These are phyloP conservation scores for Macrosoma leucophasiata DNA, from an alignment of 2,888 invertebrate species.

Conservation along the genomic window DNA sequence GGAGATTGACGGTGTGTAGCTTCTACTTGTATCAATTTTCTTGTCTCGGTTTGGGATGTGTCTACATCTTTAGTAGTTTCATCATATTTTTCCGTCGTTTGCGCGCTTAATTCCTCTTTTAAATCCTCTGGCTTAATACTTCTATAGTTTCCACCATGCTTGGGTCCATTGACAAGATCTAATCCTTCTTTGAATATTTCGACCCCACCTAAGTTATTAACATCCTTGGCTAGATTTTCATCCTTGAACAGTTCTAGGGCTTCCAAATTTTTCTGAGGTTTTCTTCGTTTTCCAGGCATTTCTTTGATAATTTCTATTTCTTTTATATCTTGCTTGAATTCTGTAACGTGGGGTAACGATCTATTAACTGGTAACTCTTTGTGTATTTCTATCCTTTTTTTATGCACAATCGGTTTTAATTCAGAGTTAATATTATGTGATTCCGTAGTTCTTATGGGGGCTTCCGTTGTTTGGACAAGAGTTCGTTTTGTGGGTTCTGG, in stretches of 20 bases:
- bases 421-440: conserved; percentile 32
- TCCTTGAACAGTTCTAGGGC: conserved; percentile 57
- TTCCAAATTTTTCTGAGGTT: conserved; percentile 42
- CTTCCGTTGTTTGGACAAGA: conserved; percentile 47
- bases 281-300: conserved; percentile 38
- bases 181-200: conserved; percentile 59
- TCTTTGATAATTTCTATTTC: conserved; percentile 64
- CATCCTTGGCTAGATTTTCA: conserved; percentile 56
- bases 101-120: conserved; percentile 28
- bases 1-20: conserved; percentile 22
- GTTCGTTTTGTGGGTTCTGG: conserved; percentile 52
- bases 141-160: conserved; percentile 67
- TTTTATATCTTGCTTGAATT: conserved; percentile 62
- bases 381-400: conserved; percentile 60
- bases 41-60: conserved; percentile 47
- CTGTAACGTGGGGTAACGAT: conserved; percentile 49
- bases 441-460: conserved; percentile 42
- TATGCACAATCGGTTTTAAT: conserved; percentile 44
- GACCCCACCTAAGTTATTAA: conserved; percentile 59
- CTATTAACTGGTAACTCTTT: conserved; percentile 54
- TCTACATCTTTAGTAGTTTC: conserved; percentile 33
- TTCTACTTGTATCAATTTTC: conserved; percentile 37
- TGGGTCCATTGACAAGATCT: conserved; percentile 48
- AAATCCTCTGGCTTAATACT: conserved; percentile 32
- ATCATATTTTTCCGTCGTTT: conserved; percentile 5